Conservation (phyloP, 2,888 invertebrate species). For the Anagyrus pseudococci region DNA sequence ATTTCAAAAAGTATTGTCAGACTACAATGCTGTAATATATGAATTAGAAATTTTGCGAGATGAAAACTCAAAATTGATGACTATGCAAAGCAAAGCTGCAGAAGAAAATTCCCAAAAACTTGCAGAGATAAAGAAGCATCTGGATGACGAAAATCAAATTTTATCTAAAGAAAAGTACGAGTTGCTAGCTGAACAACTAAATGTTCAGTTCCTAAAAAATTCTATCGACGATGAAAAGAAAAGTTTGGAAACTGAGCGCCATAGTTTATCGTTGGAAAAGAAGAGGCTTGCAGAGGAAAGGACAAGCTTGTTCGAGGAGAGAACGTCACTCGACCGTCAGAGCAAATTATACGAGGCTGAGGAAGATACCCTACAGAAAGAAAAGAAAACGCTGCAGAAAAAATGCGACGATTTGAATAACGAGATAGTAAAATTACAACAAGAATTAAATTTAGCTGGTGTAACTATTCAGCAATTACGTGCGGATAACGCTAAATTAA, state of each 20-base stretch:
- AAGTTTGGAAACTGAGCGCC: constrained; percentile 33
- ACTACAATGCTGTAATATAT: constrained; percentile 47
- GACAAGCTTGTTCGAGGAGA: constrained; percentile 44
- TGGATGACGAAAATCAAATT: constrained; percentile 36
- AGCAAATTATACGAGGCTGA: constrained; percentile 47
- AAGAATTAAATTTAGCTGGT: constrained; percentile 1
- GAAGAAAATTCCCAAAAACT: constrained; percentile 34
- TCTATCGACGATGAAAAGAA: constrained; percentile 38
- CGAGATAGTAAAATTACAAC: constrained; percentile 2
- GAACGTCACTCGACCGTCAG: constrained; percentile 46
- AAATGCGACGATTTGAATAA: constrained; percentile 19
- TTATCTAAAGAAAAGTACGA: constrained; percentile 24
- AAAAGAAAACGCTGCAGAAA: constrained; percentile 23
- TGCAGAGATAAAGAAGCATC: constrained; percentile 24
- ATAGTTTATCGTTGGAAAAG: constrained; percentile 37
- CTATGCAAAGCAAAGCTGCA: constrained; percentile 25
- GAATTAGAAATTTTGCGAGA: constrained; percentile 48
- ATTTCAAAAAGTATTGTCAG: constrained; percentile 50
- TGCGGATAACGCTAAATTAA: constrained; percentile 7
- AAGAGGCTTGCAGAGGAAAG: constrained; percentile 41
- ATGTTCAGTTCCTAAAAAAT: constrained; percentile 36
- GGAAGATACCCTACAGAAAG: constrained; percentile 40
- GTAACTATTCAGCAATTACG: constrained; percentile 4
- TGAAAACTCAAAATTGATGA: constrained; percentile 44
- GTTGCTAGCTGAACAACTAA: constrained; percentile 26